Percentiles rank a stretch among this genome's conserved stretches.
phyloP scores from a whole-genome alignment of 2,113 vertebrate species.

The Oostethus manadensis region DNA sequence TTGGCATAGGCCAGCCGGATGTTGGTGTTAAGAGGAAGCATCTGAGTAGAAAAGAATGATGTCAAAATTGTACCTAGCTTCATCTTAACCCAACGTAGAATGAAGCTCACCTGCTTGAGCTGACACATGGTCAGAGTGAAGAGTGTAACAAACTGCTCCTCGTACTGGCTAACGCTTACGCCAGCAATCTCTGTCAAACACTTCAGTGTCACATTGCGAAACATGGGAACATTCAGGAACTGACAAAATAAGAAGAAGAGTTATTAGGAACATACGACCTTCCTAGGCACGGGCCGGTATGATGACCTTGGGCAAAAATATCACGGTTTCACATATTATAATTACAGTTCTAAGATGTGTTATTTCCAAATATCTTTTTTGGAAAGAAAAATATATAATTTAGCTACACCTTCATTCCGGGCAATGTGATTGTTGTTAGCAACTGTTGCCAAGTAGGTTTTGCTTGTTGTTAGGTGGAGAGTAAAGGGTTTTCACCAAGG shows the following conservation, averaged over 20 bases:
- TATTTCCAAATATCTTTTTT: too few species aligned
- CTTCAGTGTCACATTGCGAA: slow-evolving; percentile 97
- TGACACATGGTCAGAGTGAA: slow-evolving; percentile 99
- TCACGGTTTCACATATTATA: too few species aligned
- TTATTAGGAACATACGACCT: not conserved
- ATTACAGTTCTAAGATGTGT: too few species aligned
- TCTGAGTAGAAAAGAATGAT: slow-evolving; percentile 65
- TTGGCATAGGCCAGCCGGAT: slow-evolving; percentile 94
- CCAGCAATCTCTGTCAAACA: slow-evolving; percentile 98
- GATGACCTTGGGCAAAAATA: too few species aligned
- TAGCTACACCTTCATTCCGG: too few species aligned
- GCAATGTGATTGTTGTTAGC: too few species aligned
- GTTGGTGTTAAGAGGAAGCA: slow-evolving; percentile 98
- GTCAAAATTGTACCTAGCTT: not conserved
- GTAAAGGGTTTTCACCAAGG: too few species aligned
- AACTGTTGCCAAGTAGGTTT: too few species aligned
- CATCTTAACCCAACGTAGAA: not conserved
- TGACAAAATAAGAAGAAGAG: slow-evolving; percentile 38
- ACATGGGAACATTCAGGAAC: slow-evolving; percentile 99
- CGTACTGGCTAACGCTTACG: slow-evolving; percentile 96
- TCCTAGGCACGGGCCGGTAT: too few species aligned
- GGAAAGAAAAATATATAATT: too few species aligned
- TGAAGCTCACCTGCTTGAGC: slow-evolving; percentile 85
- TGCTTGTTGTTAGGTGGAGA: too few species aligned
- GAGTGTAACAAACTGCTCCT: slow-evolving; percentile 95